Conservation (phyloP, 1,140 invertebrate species). For the Drosophila pectinifera region DNA sequence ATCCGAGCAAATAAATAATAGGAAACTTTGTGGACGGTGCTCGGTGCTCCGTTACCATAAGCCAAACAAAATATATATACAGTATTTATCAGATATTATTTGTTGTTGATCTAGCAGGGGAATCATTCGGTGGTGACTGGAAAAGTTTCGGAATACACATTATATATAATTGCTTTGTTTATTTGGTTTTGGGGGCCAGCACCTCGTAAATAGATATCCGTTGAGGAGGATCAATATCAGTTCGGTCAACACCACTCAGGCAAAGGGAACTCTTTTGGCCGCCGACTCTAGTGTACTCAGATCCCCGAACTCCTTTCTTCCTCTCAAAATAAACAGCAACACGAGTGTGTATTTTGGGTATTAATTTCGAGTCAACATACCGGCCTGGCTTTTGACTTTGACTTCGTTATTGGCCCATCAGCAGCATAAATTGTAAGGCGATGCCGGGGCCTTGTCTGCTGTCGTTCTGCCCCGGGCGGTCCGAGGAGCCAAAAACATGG, state of each 20-base stretch:
- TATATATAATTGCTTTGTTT: constrained; percentile 18
- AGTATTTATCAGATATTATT: constrained; percentile 21
- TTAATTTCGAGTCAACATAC: constrained; percentile 32
- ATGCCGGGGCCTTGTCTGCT: constrained; percentile 16
- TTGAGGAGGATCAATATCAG: constrained; percentile 16
- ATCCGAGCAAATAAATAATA: constrained; percentile 39
- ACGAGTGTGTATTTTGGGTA: constrained; percentile 20
- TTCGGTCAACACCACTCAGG: constrained; percentile 1
- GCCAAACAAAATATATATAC: constrained; percentile 21
- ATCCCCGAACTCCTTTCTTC: too few species aligned
- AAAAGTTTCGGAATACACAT: constrained; percentile 27
- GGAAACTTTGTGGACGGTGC: constrained; percentile 1
- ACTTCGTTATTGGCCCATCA: constrained; percentile 26
- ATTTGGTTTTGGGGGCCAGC: constrained; percentile 16
- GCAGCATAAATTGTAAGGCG: constrained; percentile 44
- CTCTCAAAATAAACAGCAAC: constrained; percentile 6
- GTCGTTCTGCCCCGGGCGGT: constrained; percentile 29
- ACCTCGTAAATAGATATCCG: constrained; percentile 6
- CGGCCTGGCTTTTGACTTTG: constrained; percentile 1
- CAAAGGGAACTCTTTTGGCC: constrained; percentile 1
- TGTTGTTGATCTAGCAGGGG: constrained; percentile 10
- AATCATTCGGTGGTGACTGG: constrained; percentile 12
- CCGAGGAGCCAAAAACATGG: constrained; percentile 9
- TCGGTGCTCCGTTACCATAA: constrained; percentile 10
- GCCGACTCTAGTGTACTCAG: too few species aligned